Conservation (phyloP, 2,888 invertebrate genomes). For the Germaria angustata region DNA sequence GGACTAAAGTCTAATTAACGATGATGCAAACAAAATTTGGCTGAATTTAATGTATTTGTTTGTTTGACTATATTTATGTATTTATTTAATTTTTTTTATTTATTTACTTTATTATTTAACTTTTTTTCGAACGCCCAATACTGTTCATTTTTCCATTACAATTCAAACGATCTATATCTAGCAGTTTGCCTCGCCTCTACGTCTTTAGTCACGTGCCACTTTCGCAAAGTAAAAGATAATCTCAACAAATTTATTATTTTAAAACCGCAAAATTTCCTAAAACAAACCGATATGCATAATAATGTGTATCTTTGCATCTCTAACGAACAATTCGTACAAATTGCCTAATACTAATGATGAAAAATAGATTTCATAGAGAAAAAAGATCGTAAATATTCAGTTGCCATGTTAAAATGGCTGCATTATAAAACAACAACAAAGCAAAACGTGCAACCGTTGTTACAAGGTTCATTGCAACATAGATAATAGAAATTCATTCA, state of each 20-base stretch:
- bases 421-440: background rate
- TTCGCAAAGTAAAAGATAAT: background rate
- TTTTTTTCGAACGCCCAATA: too few relatives aligned
- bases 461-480: slow-evolving; percentile 55
- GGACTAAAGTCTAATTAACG: too few relatives aligned
- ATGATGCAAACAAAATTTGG: too few relatives aligned
- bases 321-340: background rate
- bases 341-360: background rate
- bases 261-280: slow-evolving; percentile 8
- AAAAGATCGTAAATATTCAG: background rate
- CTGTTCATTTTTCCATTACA: background rate
- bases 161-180: background rate
- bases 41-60: too few relatives aligned
- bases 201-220: slow-evolving; percentile 3
- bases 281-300: too few relatives aligned
- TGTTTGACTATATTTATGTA: too few relatives aligned
- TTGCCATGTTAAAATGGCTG: background rate
- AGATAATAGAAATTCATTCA: slow-evolving; percentile 62
- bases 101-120: too few relatives aligned
- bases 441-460: slow-evolving; percentile 39
- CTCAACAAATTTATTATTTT: slow-evolving; percentile 1
- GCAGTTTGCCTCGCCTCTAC: background rate
- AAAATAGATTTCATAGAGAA: background rate
- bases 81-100: too few relatives aligned
- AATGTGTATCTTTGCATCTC: background rate